A percentile compares a stretch with the other conserved stretches of the same genome.
Evolutionary conservation across 1,140 invertebrate genomes (phyloP).

Genomic region (Dinoponera quadriceps): DNA sequence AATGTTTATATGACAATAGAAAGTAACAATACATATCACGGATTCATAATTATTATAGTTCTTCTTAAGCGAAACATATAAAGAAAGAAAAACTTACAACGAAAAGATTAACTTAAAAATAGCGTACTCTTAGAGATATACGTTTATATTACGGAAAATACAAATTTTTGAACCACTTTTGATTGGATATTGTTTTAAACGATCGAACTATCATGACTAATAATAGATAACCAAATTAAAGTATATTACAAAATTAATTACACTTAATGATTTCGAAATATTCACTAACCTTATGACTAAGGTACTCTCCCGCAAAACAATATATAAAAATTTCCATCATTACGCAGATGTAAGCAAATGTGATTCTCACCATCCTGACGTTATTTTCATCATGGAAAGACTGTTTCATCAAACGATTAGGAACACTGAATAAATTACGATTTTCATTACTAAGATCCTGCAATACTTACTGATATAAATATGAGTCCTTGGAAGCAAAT

Average conservation of each 20-base stretch:
- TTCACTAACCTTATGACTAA: conserved; percentile 48
- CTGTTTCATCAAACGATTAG: background rate
- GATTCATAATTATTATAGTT: no score
- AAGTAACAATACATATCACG: no score
- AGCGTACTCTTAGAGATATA: no score
- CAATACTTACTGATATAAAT: conserved; percentile 19
- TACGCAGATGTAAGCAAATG: conserved; percentile 35
- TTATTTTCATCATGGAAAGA: background rate
- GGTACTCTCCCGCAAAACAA: no score
- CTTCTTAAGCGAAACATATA: no score
- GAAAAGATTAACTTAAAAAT: no score
- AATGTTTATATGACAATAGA: no score
- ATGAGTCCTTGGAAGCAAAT: no score
- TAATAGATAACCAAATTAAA: background rate
- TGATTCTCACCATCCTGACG: background rate
- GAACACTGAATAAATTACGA: background rate
- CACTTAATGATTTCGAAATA: background rate
- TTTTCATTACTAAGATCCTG: background rate
- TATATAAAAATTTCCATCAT: conserved; percentile 31
- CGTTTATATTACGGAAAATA: no score
- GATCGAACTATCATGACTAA: background rate
- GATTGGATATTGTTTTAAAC: no score
- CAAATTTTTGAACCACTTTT: no score
- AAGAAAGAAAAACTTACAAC: no score
- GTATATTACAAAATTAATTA: conserved; percentile 7